Evolutionary conservation across 2,113 vertebrate genomes (phyloP).

Genomic region (Irena cyanogastra): DNA sequence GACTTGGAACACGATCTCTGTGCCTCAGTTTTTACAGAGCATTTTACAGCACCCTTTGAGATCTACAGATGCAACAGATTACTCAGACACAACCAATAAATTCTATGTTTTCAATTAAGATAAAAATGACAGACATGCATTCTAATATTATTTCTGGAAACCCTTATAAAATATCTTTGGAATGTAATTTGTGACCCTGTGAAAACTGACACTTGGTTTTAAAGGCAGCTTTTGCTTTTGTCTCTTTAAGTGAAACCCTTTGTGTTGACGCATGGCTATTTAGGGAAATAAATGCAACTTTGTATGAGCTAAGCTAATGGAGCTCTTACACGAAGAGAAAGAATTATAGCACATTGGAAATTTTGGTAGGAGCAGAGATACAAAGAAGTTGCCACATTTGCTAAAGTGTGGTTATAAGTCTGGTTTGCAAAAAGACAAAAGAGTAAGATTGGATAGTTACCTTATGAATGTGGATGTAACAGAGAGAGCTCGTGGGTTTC

Average conservation of each 20-base stretch:
- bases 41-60: slow-evolving; percentile 3
- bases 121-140: background rate
- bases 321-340: slow-evolving; percentile 31
- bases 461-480: slow-evolving; percentile 67
- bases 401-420: slow-evolving; percentile 50
- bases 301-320: background rate
- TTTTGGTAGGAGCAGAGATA: slow-evolving; percentile 32
- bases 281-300: slow-evolving; percentile 53
- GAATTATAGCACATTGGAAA: slow-evolving; percentile 38
- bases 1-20: background rate
- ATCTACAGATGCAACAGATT: slow-evolving; percentile 16
- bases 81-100: background rate
- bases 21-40: background rate
- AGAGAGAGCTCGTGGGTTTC: slow-evolving; percentile 63
- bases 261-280: slow-evolving; percentile 16
- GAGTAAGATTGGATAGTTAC: slow-evolving; percentile 27
- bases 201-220: slow-evolving; percentile 21
- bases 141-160: slow-evolving; percentile 35
- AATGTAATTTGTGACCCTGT: slow-evolving; percentile 12
- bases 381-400: slow-evolving; percentile 60
- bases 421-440: slow-evolving; percentile 63
- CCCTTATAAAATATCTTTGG: slow-evolving; percentile 19
- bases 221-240: slow-evolving; percentile 29
- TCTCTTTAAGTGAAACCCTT: slow-evolving; percentile 24
- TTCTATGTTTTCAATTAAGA: slow-evolving; percentile 27